phyloP scores from a whole-genome alignment of 2,113 vertebrate species.

The Sylvicapra grimmia region DNA sequence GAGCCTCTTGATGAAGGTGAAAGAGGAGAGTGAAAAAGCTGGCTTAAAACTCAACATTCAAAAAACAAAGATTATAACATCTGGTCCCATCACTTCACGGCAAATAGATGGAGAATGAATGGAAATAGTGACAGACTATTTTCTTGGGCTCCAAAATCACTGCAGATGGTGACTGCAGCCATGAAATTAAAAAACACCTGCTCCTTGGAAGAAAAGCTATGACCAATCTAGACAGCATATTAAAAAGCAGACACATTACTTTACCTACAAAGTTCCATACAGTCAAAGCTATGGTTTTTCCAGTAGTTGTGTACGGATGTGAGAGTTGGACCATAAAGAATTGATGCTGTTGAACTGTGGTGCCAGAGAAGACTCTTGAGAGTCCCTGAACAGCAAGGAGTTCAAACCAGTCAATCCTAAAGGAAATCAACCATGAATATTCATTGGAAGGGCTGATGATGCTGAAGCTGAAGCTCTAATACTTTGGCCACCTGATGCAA shows the following conservation, averaged over 20 bases:
- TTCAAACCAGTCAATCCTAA: neutral
- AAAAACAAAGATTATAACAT: no score
- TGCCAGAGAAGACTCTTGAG: neutral
- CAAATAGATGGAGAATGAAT: neutral
- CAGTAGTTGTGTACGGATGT: neutral
- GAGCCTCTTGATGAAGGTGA: no score
- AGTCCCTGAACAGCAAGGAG: neutral
- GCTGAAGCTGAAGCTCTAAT: neutral
- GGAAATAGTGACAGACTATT: neutral
- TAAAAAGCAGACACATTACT: neutral
- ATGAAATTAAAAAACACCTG: neutral
- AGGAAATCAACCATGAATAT: neutral
- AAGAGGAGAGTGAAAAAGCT: no score
- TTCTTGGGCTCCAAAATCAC: neutral
- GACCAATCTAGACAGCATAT: neutral
- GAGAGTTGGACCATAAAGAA: neutral
- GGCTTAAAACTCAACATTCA: no score
- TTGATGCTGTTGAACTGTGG: neutral
- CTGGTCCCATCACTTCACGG: neutral
- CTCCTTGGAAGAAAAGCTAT: neutral
- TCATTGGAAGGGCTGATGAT: neutral
- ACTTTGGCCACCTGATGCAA: neutral
- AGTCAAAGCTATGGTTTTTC: neutral
- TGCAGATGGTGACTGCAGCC: neutral
- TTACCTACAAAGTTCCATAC: neutral